Conservation (phyloP, 2,797 vertebrate species). For the Lates japonicus region DNA sequence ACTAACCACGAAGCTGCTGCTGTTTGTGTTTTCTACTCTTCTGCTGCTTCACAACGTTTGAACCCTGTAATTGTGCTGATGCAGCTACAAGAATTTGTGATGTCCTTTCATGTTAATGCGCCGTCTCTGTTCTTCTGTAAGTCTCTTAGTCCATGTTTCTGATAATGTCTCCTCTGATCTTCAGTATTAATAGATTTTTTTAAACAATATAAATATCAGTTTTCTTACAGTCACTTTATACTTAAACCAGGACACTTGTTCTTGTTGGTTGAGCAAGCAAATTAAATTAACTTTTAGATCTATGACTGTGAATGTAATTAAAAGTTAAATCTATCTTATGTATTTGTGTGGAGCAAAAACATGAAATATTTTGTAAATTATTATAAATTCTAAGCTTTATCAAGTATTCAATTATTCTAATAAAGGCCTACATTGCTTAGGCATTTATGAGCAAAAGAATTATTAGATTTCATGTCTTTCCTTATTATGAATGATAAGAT, state of each 20-base stretch:
- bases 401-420: slow-evolving; percentile 78
- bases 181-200: slow-evolving; percentile 48
- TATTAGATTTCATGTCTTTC: slow-evolving; percentile 6
- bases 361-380: slow-evolving; percentile 84
- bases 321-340: slow-evolving; percentile 67
- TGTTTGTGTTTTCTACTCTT: slow-evolving; percentile 58
- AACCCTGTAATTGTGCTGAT: slow-evolving; percentile 28
- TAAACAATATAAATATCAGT: slow-evolving; percentile 36
- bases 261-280: slow-evolving; percentile 44
- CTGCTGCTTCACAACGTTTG: slow-evolving; percentile 41
- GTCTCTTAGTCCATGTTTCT: slow-evolving; percentile 43
- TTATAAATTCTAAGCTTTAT: slow-evolving; percentile 74
- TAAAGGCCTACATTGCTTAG: slow-evolving; percentile 72
- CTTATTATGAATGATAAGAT: too few relatives aligned
- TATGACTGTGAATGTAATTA: slow-evolving; percentile 83
- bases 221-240: slow-evolving; percentile 70
- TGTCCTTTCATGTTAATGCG: slow-evolving; percentile 52
- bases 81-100: slow-evolving; percentile 43
- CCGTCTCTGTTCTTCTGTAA: slow-evolving; percentile 50
- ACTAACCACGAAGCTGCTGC: slow-evolving; percentile 67
- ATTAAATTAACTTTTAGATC: slow-evolving; percentile 56
- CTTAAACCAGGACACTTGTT: slow-evolving; percentile 53
- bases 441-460: slow-evolving; percentile 62
- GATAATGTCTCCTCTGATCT: slow-evolving; percentile 44
- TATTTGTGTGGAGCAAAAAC: slow-evolving; percentile 66